Evolutionary conservation across 2,113 vertebrate genomes (phyloP), one percentile per base, ranked within the genome.

Genomic region (Myotis yumanensis): DNA sequence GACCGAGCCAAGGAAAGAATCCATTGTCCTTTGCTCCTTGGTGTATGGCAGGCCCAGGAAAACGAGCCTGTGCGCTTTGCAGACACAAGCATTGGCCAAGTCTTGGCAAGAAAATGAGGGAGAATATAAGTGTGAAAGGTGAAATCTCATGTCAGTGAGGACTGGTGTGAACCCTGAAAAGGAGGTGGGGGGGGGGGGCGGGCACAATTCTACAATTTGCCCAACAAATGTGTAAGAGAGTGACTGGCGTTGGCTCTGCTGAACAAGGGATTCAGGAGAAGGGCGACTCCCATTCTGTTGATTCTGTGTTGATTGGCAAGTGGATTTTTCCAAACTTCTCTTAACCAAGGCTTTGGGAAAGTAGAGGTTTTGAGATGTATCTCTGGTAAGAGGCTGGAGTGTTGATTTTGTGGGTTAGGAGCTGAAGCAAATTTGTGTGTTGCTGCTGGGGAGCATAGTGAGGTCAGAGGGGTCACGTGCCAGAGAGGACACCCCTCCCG

Each of bases 191-290:
- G 37, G 37, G 1, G 59, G 8, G 22, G 20, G 57, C 10, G 16
- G 11, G 7, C 4, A 8, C 6, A 3, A 1, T 43, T 20, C 11
- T 37, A 1, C n/a, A 20, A 18, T 11, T 15, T 4, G 23, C 1
- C 20, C 15, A n/a, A 10, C 25, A 40, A 23, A 75, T 51, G 2
- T 4, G 0, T 32, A 14, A 37, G 54, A 46, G 54, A 14, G 2
- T 37, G 22, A 73, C 52, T 11, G 18, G n/a, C 7, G 43, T 35
- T 23, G 54, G 3, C 15, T 4, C 9, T 10, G 59, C 73, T 14
- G 73, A 62, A 17, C 8, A 6, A 2, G 46, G 4, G 30, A 10
- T 4, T 37, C 23, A 0, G 35, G 43, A 37, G 88, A 82, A 18
- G 10, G 5, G 15, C 5, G 40, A 6, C 48, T 11, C 40, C 22